Conservation (phyloP, 2,113 vertebrate species). For the Planiliza haematocheilus region DNA sequence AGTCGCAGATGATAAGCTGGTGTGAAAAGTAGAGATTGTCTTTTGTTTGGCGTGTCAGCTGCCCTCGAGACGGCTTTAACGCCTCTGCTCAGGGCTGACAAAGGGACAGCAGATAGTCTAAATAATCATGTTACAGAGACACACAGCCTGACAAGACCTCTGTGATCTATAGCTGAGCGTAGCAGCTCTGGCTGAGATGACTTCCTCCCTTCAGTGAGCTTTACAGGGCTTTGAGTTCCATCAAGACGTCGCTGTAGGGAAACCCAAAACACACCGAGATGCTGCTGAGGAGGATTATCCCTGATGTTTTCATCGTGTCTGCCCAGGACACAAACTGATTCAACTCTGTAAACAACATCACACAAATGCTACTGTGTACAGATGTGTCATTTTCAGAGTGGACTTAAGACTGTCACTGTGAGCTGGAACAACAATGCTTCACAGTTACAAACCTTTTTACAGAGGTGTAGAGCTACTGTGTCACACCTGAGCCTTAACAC, state of each 20-base stretch:
- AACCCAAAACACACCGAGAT: constrained; percentile 13
- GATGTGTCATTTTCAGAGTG: constrained; percentile 20
- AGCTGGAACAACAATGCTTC: not conserved
- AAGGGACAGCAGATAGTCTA: constrained; percentile 53
- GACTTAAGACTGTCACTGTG: not conserved
- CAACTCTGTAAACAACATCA: constrained; percentile 26
- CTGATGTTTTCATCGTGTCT: constrained; percentile 32
- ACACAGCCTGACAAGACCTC: constrained; percentile 36
- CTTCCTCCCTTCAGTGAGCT: constrained; percentile 24
- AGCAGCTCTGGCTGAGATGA: constrained; percentile 17
- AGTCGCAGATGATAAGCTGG: constrained; percentile 43
- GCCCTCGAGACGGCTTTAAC: constrained; percentile 43
- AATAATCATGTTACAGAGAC: constrained; percentile 61
- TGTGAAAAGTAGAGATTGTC: constrained; percentile 47
- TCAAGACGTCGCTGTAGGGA: constrained; percentile 14
- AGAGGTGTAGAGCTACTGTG: not conserved
- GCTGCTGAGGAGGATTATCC: constrained; percentile 41
- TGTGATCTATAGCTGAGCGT: constrained; percentile 29
- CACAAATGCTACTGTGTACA: constrained; percentile 1
- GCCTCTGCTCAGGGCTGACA: constrained; percentile 38
- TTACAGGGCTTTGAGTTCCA: constrained; percentile 26
- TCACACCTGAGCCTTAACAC: not conserved
- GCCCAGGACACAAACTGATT: constrained; percentile 28
- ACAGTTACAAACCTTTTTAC: not conserved
- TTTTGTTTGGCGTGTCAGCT: constrained; percentile 52